Evolutionary conservation across 2,888 invertebrate genomes (phyloP), one percentile per base, ranked within the genome.

Genomic region (Dicycla oo): DNA sequence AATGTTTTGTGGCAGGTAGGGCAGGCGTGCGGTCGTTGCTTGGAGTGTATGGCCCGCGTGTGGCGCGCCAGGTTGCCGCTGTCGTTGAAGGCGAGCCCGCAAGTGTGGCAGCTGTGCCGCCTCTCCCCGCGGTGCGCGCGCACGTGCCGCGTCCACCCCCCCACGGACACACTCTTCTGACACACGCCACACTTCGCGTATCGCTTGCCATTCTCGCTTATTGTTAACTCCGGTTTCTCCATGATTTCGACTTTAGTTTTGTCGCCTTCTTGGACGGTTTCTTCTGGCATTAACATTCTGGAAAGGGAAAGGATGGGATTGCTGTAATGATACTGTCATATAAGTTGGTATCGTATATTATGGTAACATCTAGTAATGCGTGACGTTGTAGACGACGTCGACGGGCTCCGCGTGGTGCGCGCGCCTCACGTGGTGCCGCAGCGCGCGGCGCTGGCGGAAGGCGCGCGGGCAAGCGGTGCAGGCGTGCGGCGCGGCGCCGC

Each of bases 391-490:
- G 15, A 65, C 30, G n/a, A 49, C 8, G n/a, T 40, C 26, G 26
- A 15, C 15, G 6, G 64, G 34, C 0, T 6, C 23, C 26, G 26
- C 13, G 18, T 69, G 77, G 70, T 97, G 92, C 94, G 96, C 40
- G 89, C 95, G 87, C 91, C 94, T 66, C 92, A 94, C 84, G 88
- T 97, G 97, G 40, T 95, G 91, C 43, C 95, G 85, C 34, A 88
- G 82, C 56, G 89, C 87, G 51, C 90, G 80, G 0, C 88, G 94
- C 57, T 96, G 96, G 23, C 97, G 93, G 90, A 97, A 97, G 53
- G 96, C 94, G 77, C 96, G 96, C 69, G 94, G 94, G 89, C 97
- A 97, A 3, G 81, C 26, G 0, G 88, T 88, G 89, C 97, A 97
- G 18, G 93, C 90, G 90, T 96, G 96, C 11, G 97, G 97, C 84